Percentiles rank a stretch among this genome's conserved stretches.
Evolutionary conservation across 2,797 vertebrate species (phyloP).

Genomic region (Smutsia gigantea): DNA sequence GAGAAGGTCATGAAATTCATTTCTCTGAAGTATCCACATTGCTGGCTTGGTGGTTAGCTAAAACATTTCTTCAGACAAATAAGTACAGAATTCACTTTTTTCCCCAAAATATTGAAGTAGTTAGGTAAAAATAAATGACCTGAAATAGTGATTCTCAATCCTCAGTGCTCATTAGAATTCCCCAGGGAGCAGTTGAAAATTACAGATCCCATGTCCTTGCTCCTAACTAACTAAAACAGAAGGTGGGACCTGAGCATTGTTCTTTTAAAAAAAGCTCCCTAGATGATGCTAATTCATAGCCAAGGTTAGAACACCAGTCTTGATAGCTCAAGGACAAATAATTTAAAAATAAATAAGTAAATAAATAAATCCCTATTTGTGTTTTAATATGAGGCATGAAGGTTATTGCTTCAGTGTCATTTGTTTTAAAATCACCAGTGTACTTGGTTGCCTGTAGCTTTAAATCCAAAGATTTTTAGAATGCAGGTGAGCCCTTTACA

Average conservation of each 20-base stretch:
- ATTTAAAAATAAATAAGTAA: neutral
- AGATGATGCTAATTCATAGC: conserved; percentile 23
- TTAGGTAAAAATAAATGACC: conserved; percentile 71
- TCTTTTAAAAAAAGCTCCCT: neutral
- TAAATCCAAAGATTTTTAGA: conserved; percentile 18
- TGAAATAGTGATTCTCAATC: conserved; percentile 56
- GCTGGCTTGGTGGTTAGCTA: neutral
- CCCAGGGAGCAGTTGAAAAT: conserved; percentile 52
- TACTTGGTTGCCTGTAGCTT: neutral
- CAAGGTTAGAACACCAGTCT: neutral
- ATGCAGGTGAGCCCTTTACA: neutral
- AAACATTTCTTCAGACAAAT: conserved; percentile 26
- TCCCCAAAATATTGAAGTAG: conserved; percentile 50
- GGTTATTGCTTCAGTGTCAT: neutral
- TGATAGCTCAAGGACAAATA: neutral
- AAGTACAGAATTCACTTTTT: neutral
- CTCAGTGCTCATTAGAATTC: conserved; percentile 56
- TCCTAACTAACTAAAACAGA: neutral
- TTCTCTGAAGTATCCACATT: conserved; percentile 8
- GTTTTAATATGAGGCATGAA: conserved; percentile 29
- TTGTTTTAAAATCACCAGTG: conserved; percentile 5
- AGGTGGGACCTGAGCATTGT: neutral
- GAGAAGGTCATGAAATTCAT: neutral
- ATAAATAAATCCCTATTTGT: neutral
- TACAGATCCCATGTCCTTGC: neutral